Evolutionary conservation across 2,797 vertebrate genomes (phyloP), one percentile per base, ranked within the genome.

Genomic region (Helarctos malayanus): DNA sequence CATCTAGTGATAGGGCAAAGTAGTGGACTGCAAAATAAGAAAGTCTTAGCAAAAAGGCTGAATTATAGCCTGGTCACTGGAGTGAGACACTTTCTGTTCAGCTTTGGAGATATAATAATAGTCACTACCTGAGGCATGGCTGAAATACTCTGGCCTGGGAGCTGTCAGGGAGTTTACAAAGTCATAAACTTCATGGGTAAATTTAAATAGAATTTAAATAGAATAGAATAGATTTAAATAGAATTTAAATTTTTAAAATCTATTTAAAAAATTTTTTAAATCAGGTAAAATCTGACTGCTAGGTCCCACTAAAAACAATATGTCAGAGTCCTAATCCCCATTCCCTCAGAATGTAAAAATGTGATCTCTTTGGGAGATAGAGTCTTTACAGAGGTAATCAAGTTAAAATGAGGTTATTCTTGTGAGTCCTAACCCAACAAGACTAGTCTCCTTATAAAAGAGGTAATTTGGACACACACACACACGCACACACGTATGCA

Each of bases 21-120:
- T 61, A 76, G 61, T 92, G 29, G 25, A n/a, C 52, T 90, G 69
- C 32, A 89, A 89, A 85, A 79, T 94, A 94, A 89, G 83, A 93
- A 54, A 78, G 65, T 88, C 68, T 59, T 32, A 57, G 49, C 27
- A 21, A 49, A 84, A 82, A 45, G 80, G 38, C 76, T 84, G 80
- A 35, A 32, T 47, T 92, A 41, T 18, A 92, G 38, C 23, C 56
- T 80, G 57, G 15, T 45, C 87, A 84, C 75, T 89, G 80, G 45
- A 87, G 75, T 41, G 81, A 95, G 63, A 90, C 23, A 38, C 45
- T 4, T 15, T 79, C 19, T 90, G 27, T 63, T 88, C 71, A 35
- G 27, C 52, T 87, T 25, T 25, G 18, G 63, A 63, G 47, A 81
- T 76, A 96, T 76, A 84, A 90, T 97, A 92, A 94, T 54, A 21